Evolutionary conservation across 2,888 invertebrate species (phyloP).

Genomic region (Thalpophila matura): DNA sequence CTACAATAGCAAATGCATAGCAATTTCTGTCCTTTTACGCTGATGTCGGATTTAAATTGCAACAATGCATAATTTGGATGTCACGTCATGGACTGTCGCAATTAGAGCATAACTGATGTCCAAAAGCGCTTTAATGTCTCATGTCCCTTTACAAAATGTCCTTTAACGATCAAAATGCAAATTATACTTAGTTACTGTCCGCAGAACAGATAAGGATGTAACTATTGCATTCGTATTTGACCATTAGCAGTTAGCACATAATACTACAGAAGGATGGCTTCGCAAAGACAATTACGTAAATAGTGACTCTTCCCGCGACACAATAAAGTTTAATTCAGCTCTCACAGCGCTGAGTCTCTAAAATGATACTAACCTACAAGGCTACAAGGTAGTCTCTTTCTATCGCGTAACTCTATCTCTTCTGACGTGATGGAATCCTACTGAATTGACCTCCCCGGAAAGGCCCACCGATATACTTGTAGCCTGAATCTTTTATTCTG

Average conservation of each 20-base stretch:
- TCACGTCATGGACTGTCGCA: conserved; percentile 52
- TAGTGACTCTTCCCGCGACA: too few species aligned
- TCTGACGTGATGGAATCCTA: too few species aligned
- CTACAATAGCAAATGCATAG: conserved; percentile 31
- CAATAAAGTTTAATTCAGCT: neutral
- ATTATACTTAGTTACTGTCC: conserved; percentile 7
- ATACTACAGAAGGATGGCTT: too few species aligned
- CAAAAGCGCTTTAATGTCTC: conserved; percentile 50
- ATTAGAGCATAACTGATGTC: conserved; percentile 45
- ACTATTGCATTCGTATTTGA: neutral
- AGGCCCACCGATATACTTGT: too few species aligned
- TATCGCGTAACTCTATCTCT: too few species aligned
- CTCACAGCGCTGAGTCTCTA: too few species aligned
- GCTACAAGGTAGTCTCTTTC: too few species aligned
- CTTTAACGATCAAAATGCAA: conserved; percentile 26
- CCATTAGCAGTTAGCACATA: too few species aligned
- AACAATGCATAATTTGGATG: conserved; percentile 56
- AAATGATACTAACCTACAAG: too few species aligned
- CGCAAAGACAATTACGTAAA: too few species aligned
- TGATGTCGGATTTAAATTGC: conserved; percentile 56
- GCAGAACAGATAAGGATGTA: neutral
- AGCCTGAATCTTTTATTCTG: too few species aligned
- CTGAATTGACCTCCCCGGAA: too few species aligned
- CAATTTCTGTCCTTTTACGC: conserved; percentile 37
- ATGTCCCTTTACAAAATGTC: conserved; percentile 32